Evolutionary conservation across 2,888 invertebrate species (phyloP), one percentile per base, ranked within the genome.

Genomic region (Thereva unica): DNA sequence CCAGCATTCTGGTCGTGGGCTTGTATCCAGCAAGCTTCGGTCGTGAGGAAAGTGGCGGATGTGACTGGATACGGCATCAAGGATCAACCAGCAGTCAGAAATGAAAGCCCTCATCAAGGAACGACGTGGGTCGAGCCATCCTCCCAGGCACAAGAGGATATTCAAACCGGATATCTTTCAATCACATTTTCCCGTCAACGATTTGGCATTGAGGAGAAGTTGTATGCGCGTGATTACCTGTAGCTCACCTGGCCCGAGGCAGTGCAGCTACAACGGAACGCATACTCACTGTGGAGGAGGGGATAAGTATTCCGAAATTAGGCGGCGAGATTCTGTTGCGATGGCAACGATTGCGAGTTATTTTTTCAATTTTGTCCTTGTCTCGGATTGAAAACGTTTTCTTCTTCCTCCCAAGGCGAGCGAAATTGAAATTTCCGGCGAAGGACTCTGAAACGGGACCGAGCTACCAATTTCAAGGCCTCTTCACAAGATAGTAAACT

Each of bases 131-230:
- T 47, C 38, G 49, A 10, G n/a, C 47, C 34, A 23, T 5, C 38
- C 59, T 47, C 40, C 34, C 47, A n/a, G 54, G 38, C n/a, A 40
- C 9, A 8, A 45, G 38, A 59, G 47, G 59, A 59, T 59, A 59
- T 59, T 49, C 59, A 59, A 59, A 49, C 59, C 59, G 59, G 59
- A 59, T 59, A 59, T 59, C 59, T 59, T 59, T 59, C 59, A 59
- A 59, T 59, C 49, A 59, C 49, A 59, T 59, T 59, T 59, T 59
- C 47, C 57, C 59, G 59, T 49, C 59, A 59, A 47, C 59, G 49
- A 59, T 59, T 45, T 59, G 59, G 47, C 45, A 59, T 59, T 59
- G 59, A 49, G 59, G 47, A 59, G 59, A 45, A 12, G 49, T 59
- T 59, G 59, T 59, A 42, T 38, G n/a, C 49, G 49, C 59, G 40